phyloP scores from a whole-genome alignment of 2,888 invertebrate genomes.

The Trichacis sp. region DNA sequence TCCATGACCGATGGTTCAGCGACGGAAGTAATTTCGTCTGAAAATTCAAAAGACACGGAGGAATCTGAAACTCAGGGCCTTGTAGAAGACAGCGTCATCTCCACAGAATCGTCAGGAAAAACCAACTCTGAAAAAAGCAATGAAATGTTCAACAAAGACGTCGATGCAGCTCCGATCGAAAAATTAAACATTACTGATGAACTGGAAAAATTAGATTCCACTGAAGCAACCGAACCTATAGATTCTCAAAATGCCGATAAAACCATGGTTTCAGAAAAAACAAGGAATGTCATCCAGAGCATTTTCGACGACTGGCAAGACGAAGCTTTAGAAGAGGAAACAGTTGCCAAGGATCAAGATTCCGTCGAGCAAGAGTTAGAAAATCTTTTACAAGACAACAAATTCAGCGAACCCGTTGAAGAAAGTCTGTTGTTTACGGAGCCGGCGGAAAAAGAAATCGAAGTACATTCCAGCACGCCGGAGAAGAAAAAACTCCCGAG shows the following conservation, averaged over 20 bases:
- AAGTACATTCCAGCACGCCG: constrained; percentile 9
- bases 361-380: constrained; percentile 61
- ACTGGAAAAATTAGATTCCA: constrained; percentile 25
- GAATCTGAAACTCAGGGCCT: background rate
- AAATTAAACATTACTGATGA: constrained; percentile 15
- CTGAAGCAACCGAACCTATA: too few species aligned
- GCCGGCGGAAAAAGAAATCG: constrained; percentile 25
- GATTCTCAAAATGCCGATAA: too few species aligned
- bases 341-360: constrained; percentile 47
- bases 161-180: background rate
- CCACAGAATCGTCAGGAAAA: background rate
- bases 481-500: background rate
- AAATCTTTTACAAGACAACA: constrained; percentile 57
- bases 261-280: constrained; percentile 34
- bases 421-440: constrained; percentile 27
- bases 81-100: background rate
- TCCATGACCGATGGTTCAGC: background rate
- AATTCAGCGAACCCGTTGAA: constrained; percentile 33
- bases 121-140: background rate
- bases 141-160: background rate
- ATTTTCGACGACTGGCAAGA: constrained; percentile 67
- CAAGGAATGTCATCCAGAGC: constrained; percentile 63
- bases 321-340: constrained; percentile 57
- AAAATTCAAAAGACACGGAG: background rate
- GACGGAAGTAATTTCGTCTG: background rate